Evolutionary conservation across 2,888 invertebrate species (phyloP).

Genomic region (Drosophila neonasuta): DNA sequence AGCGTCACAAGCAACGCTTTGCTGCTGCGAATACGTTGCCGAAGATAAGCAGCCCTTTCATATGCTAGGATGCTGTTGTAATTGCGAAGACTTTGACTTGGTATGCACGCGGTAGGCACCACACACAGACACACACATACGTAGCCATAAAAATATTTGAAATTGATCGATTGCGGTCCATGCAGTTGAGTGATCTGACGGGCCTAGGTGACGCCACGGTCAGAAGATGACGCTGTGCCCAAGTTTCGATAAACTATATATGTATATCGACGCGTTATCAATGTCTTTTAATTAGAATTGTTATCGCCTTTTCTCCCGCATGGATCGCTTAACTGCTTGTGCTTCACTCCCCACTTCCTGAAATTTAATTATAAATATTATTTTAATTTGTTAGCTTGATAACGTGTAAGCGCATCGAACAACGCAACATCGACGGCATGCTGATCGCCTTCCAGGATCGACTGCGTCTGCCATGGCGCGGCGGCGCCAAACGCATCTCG

Average conservation of each 20-base stretch:
- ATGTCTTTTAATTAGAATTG: neutral
- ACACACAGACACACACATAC: neutral
- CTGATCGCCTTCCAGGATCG: conserved; percentile 84
- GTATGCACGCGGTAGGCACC: conserved; percentile 83
- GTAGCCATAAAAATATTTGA: too few relatives aligned
- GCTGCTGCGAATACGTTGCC: conserved; percentile 85
- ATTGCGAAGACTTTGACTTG: conserved; percentile 84
- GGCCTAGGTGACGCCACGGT: neutral
- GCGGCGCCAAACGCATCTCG: conserved; percentile 84
- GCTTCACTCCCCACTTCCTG: neutral
- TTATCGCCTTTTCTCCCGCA: too few relatives aligned
- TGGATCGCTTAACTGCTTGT: neutral
- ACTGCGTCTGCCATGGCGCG: conserved; percentile 84
- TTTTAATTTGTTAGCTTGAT: conserved; percentile 56
- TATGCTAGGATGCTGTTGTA: conserved; percentile 84
- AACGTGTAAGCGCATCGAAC: conserved; percentile 64
- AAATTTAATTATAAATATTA: neutral
- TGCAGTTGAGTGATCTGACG: conserved; percentile 5
- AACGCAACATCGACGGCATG: conserved; percentile 76
- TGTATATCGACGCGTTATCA: neutral
- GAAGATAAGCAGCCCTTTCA: conserved; percentile 82
- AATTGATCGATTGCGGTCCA: neutral
- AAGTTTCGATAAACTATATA: neutral
- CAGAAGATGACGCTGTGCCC: neutral
- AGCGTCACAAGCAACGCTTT: conserved; percentile 78